Base-by-base conservation (phyloP, 1,140 invertebrate genomes). In the Drosophila trapezifrons region DNA sequence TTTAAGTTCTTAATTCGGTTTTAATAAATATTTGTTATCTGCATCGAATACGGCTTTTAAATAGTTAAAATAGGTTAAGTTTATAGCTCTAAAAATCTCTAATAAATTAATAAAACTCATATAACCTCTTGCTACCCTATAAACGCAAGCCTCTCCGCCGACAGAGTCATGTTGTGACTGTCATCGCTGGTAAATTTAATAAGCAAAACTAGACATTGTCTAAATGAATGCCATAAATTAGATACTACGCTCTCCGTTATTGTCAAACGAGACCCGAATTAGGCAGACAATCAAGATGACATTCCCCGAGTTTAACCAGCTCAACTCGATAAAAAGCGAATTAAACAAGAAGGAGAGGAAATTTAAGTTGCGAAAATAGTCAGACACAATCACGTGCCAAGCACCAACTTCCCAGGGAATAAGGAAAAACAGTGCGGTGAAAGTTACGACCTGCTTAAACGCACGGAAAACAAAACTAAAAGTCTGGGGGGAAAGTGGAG, bases 401-500 rank as follows among this genome's bases (percentile, higher is more conserved):
- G 74, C 74, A 77, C 74, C 63, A 77, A 77, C 73, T 77, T 76
- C 12, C 43, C 37, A 20, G 15, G 20, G 32, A 71, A 46, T 18
- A 69, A 55, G 25, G 29, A 49, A 56, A 6, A 43, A 20, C 32
- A 47, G 45, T 45, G 47, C 25, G 64, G 43, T 66, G 45, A 20
- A 69, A 69, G 43, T 77, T 77, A 77, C 56, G 73, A 70, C 37
- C 74, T 25, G 47, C 55, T 76, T 49, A 76, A 76, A 76, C 56
- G 60, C 52, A 58, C 62, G 35, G 45, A 52, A 66, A 65, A 42
- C 22, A 43, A 66, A 55, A 56, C 22, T 8, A n/a, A 58, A 17
- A 40, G 52, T 22, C 6, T 20, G n/a, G 4, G 25, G 29, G 2
- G 8, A 6, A 15, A 9, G 20, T 8, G 17, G 45, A 56, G 6